Evolutionary conservation across 2,797 vertebrate genomes (phyloP).

Genomic region (Cottoperca gobio): DNA sequence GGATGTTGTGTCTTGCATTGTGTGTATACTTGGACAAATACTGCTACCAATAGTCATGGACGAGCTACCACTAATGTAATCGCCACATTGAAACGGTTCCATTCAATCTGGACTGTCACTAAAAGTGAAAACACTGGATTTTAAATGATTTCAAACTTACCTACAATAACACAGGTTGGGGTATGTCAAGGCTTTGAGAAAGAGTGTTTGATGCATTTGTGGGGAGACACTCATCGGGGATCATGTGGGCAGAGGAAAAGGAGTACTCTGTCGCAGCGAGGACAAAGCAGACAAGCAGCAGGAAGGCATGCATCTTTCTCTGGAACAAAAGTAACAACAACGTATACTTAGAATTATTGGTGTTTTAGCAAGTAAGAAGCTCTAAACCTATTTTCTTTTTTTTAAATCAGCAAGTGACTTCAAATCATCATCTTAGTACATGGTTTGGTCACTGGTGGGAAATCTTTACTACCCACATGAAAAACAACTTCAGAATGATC

Average conservation of each 20-base stretch:
- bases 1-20: too few relatives aligned
- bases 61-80: background rate
- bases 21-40: too few relatives aligned
- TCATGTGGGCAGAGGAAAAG: slow-evolving; percentile 71
- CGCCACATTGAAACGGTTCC: rapidly evolving
- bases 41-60: background rate
- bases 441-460: background rate
- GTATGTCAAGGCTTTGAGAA: slow-evolving; percentile 33
- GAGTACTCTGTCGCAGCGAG: slow-evolving; percentile 47
- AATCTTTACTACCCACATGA: too few relatives aligned
- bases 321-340: slow-evolving; percentile 24
- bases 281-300: slow-evolving; percentile 68
- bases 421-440: too few relatives aligned
- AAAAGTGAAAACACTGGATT: background rate
- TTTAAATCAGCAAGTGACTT: too few relatives aligned
- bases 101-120: background rate
- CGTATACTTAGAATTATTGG: too few relatives aligned
- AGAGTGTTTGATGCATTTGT: slow-evolving; percentile 46
- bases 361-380: too few relatives aligned
- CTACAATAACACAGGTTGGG: slow-evolving; percentile 68
- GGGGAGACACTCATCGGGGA: slow-evolving; percentile 58
- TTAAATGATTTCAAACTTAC: slow-evolving; percentile 52
- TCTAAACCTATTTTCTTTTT: too few relatives aligned
- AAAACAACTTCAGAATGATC: too few relatives aligned
- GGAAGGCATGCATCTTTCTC: slow-evolving; percentile 61